A percentile compares a stretch with the other conserved stretches of the same genome.
These are phyloP conservation scores for Aphelenchoides bicaudatus DNA, from an alignment of 2,888 invertebrate species.

Conservation along the genomic window DNA sequence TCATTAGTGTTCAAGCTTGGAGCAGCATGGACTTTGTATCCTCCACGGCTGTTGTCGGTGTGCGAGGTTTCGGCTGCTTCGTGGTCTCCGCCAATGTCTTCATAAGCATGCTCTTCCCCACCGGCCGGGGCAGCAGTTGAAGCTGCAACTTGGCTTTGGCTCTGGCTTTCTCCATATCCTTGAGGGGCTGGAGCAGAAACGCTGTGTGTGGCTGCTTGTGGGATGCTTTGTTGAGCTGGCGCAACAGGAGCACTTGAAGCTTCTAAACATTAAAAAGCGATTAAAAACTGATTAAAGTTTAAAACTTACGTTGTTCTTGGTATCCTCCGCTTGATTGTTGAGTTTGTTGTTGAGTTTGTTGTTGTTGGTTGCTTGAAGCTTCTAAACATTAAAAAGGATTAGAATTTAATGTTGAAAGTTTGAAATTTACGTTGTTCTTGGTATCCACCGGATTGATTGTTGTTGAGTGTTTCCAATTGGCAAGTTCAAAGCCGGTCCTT, in stretches of 20 bases:
- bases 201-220: neutral
- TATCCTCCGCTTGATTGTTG: neutral
- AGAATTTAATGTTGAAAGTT: too few relatives aligned
- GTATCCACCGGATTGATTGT: constrained; percentile 5
- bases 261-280: neutral
- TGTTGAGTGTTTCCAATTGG: neutral
- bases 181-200: constrained; percentile 8
- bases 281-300: neutral
- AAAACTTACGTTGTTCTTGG: constrained; percentile 10
- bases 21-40: constrained; percentile 18
- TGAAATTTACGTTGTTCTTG: too few relatives aligned
- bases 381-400: too few relatives aligned
- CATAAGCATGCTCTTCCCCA: neutral
- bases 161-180: neutral
- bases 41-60: neutral
- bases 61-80: neutral
- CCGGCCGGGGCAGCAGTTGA: neutral
- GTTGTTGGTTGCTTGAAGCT: neutral
- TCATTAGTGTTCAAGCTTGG: constrained; percentile 11
- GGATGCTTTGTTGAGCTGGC: neutral
- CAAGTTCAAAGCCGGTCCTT: constrained; percentile 6
- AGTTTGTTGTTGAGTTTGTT: neutral
- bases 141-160: neutral
- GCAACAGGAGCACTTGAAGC: constrained; percentile 1
- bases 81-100: constrained; percentile 5